Conservation (phyloP, 2,888 invertebrate genomes). For the Agrotis puta region DNA sequence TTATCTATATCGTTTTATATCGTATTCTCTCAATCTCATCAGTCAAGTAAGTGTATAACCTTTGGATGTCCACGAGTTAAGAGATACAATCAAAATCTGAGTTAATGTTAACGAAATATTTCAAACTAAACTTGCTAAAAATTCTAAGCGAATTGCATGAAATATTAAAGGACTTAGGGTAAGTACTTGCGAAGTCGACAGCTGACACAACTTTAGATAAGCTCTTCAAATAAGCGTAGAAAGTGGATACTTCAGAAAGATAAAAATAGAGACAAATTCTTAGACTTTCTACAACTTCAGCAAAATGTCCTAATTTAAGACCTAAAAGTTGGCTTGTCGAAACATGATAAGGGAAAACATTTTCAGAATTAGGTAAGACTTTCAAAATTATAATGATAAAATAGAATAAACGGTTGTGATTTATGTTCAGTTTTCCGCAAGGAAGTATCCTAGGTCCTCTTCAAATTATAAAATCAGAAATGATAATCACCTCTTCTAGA, state of each 20-base stretch:
- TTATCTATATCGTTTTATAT: neutral
- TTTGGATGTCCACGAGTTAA: neutral
- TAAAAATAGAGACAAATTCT: neutral
- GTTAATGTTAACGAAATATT: constrained; percentile 3
- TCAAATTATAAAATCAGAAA: neutral
- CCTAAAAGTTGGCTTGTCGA: too few species aligned
- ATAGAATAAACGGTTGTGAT: neutral
- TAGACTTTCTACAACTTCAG: neutral
- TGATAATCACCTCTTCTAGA: neutral
- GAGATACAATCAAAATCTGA: neutral
- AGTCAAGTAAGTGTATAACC: neutral
- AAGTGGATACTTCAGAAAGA: constrained; percentile 22
- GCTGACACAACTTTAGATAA: constrained; percentile 29
- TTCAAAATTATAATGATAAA: neutral
- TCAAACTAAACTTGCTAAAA: neutral
- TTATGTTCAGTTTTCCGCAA: neutral
- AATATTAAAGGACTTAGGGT: constrained; percentile 11
- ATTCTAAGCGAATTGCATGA: constrained; percentile 3
- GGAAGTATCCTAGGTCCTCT: neutral
- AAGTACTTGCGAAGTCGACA: constrained; percentile 6
- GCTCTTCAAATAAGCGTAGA: constrained; percentile 5
- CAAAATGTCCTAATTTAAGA: neutral
- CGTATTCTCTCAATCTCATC: neutral
- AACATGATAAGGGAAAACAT: neutral
- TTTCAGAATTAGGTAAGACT: neutral